phyloP scores from a whole-genome alignment of 2,113 vertebrate genomes.

The Hippoglossus stenolepis region DNA sequence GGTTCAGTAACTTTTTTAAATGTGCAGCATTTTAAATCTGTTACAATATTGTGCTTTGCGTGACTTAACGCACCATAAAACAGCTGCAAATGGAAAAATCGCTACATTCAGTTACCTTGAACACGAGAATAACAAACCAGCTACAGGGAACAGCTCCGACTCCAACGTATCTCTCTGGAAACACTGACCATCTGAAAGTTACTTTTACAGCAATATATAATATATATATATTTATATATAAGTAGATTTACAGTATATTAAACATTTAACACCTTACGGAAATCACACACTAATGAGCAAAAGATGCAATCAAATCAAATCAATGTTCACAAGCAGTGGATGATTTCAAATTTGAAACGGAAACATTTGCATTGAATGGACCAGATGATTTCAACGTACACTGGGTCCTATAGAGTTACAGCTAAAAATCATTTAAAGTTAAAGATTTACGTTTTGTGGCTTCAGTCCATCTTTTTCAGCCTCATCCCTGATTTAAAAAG shows the following conservation, averaged over 20 bases:
- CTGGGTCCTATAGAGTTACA: neutral
- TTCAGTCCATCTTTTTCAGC: constrained; percentile 16
- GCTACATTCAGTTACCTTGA: constrained; percentile 74
- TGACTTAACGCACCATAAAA: constrained; percentile 39
- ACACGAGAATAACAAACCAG: constrained; percentile 56
- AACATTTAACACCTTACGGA: constrained; percentile 72
- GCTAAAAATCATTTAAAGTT: constrained; percentile 9
- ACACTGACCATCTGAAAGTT: constrained; percentile 54
- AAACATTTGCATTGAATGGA: constrained; percentile 31
- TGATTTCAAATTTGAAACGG: constrained; percentile 17
- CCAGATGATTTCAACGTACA: constrained; percentile 9
- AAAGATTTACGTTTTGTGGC: constrained; percentile 23
- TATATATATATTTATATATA: constrained; percentile 49
- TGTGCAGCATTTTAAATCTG: constrained; percentile 53
- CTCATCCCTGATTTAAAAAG: constrained; percentile 49
- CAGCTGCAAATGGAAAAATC: constrained; percentile 51
- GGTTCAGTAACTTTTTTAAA: constrained; percentile 34
- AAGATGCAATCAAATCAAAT: constrained; percentile 33
- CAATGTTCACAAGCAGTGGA: constrained; percentile 49
- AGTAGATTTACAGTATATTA: constrained; percentile 60
- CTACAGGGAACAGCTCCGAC: constrained; percentile 36
- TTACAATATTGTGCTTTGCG: constrained; percentile 69
- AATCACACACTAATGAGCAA: constrained; percentile 61
- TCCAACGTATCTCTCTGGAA: constrained; percentile 38
- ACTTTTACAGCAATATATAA: constrained; percentile 50